Evolutionary conservation across 2,113 vertebrate species (phyloP).

Genomic region (Pterocles gutturalis): DNA sequence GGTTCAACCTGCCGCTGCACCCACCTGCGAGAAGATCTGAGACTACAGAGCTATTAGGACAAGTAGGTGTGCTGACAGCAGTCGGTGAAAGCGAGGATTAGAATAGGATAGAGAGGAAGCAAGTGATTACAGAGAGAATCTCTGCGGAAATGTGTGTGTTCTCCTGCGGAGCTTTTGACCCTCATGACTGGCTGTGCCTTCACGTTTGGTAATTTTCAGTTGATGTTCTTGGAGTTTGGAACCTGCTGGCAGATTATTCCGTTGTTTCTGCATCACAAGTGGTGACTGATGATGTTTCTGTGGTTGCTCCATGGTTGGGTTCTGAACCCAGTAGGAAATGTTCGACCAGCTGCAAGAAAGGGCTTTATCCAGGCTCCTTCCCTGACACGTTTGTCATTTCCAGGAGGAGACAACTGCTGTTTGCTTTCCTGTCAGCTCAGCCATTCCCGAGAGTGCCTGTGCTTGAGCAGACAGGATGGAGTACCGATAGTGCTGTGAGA

Average conservation of each 20-base stretch:
- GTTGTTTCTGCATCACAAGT: neutral
- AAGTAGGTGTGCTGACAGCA: neutral
- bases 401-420: neutral
- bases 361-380: neutral
- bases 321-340: neutral
- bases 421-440: neutral
- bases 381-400: neutral
- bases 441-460: accelerated
- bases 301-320: neutral
- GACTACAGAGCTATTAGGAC: neutral
- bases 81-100: neutral
- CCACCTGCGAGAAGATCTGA: neutral
- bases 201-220: neutral
- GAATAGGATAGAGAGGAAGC: neutral
- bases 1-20: neutral
- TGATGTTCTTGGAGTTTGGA: neutral
- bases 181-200: neutral
- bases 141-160: accelerated
- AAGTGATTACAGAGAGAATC: too few relatives aligned
- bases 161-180: neutral
- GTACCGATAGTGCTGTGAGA: neutral
- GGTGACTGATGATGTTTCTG: neutral
- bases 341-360: neutral
- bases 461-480: too few relatives aligned
- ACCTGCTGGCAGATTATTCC: neutral